Evolutionary conservation across 2,797 vertebrate genomes (phyloP).

Genomic region (Eurystomus glaucurus): DNA sequence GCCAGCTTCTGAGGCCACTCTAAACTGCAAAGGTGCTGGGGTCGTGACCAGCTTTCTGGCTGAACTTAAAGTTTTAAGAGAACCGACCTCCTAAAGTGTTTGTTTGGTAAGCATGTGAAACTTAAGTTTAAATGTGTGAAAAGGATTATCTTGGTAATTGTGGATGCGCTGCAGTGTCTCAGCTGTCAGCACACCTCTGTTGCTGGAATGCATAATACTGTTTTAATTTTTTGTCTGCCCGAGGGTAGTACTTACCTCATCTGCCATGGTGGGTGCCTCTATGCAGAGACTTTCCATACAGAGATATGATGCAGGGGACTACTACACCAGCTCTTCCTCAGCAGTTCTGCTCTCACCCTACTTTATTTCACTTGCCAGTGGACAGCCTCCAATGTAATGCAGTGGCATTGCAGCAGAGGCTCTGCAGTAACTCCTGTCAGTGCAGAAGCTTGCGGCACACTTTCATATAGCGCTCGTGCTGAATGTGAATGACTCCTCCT

Average conservation of each 20-base stretch:
- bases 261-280: neutral
- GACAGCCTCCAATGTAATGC: neutral
- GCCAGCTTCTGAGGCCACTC: neutral
- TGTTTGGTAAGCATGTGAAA: neutral
- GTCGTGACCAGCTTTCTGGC: neutral
- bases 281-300: neutral
- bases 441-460: neutral
- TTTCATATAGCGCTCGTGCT: neutral
- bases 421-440: slow-evolving; percentile 4
- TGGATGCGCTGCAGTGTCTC: neutral
- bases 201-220: neutral
- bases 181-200: neutral
- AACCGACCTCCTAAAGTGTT: neutral
- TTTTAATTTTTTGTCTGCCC: neutral
- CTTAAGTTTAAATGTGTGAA: neutral
- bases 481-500: neutral
- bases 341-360: neutral
- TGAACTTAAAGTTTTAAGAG: neutral
- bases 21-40: neutral
- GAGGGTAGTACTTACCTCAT: neutral
- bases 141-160: neutral
- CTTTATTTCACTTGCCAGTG: neutral
- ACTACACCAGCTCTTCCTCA: neutral
- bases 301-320: neutral
- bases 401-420: slow-evolving; percentile 47